Evolutionary conservation across 2,113 vertebrate genomes (phyloP).

Genomic region (Ifrita kowaldi): DNA sequence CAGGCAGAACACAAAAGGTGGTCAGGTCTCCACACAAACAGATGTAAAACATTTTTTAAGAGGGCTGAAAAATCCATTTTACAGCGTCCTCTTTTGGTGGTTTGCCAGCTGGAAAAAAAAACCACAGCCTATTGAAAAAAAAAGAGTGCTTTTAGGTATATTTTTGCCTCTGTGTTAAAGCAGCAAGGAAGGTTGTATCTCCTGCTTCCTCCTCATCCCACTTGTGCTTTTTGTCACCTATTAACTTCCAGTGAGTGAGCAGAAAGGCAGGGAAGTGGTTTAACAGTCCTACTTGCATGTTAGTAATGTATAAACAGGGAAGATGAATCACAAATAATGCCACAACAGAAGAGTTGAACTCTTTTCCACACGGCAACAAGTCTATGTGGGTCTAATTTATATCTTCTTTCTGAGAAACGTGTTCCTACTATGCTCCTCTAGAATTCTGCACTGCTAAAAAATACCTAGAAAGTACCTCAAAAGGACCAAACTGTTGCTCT

Average conservation of each 20-base stretch:
- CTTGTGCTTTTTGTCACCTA: neutral
- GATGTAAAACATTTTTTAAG: neutral
- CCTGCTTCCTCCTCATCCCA: neutral
- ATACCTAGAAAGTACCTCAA: neutral
- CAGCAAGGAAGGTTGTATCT: neutral
- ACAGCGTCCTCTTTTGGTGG: constrained; percentile 30
- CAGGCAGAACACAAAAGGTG: constrained; percentile 41
- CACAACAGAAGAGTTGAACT: neutral
- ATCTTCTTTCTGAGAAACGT: neutral
- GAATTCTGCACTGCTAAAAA: neutral
- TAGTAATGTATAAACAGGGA: neutral
- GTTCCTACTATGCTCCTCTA: neutral
- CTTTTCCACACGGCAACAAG: constrained; percentile 18
- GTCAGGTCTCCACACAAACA: constrained; percentile 24
- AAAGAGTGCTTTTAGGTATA: neutral
- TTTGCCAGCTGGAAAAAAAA: constrained; percentile 39
- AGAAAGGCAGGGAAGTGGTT: neutral
- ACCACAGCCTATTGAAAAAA: constrained; percentile 21
- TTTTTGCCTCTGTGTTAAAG: neutral
- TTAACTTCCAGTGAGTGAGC: neutral
- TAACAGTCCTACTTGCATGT: neutral
- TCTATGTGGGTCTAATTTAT: neutral
- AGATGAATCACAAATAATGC: neutral
- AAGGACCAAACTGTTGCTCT: neutral
- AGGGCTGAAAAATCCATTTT: constrained; percentile 52